A percentile compares a stretch with the other conserved stretches of the same genome.
Evolutionary conservation across 2,888 invertebrate species (phyloP).

Genomic region (Cataglyphis cursor): DNA sequence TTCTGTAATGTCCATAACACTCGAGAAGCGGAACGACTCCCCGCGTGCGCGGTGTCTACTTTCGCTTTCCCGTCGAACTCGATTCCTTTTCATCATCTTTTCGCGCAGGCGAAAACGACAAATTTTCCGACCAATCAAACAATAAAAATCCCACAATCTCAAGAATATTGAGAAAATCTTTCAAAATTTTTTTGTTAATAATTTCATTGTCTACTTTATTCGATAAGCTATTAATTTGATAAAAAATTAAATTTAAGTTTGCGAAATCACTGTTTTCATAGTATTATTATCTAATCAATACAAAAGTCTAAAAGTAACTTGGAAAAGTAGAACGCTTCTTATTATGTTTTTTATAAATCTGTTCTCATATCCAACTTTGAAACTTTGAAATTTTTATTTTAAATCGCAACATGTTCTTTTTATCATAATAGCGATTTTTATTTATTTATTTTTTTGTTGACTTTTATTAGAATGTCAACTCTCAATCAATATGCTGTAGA

Average conservation of each 20-base stretch:
- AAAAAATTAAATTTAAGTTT: background rate
- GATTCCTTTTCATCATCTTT: constrained; percentile 50
- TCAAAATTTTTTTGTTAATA: background rate
- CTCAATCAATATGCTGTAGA: background rate
- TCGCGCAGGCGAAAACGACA: constrained; percentile 25
- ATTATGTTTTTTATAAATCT: background rate
- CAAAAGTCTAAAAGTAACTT: background rate
- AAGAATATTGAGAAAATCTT: background rate
- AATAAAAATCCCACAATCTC: background rate
- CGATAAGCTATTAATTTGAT: background rate
- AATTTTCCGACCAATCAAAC: background rate
- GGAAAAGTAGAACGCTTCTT: background rate
- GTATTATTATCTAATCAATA: background rate
- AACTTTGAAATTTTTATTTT: background rate
- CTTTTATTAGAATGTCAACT: constrained; percentile 1
- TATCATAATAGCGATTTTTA: background rate
- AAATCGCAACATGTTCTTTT: background rate
- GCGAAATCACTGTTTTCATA: background rate
- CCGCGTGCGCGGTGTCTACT: constrained; percentile 33
- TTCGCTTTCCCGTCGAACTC: constrained; percentile 52
- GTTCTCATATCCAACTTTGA: background rate
- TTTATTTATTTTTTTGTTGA: background rate
- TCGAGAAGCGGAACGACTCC: constrained; percentile 44
- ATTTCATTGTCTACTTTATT: no score
- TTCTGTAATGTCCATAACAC: constrained; percentile 50